phyloP scores from a whole-genome alignment of 2,888 invertebrate species.

The Matsumyia berberina region DNA sequence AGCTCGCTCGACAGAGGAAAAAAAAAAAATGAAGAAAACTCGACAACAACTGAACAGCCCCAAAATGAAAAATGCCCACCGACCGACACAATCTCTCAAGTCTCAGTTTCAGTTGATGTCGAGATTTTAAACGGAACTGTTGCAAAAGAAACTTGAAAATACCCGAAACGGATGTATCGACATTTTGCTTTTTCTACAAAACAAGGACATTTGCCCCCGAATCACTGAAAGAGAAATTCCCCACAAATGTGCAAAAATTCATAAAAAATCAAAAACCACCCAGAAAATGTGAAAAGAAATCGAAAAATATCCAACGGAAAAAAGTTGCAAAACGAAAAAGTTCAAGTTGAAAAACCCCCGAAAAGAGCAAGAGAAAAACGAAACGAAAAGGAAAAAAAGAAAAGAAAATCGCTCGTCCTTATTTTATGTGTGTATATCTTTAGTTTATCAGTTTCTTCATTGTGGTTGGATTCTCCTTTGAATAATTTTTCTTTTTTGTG shows the following conservation, averaged over 20 bases:
- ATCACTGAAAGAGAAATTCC: conserved; percentile 22
- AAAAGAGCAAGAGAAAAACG: no score
- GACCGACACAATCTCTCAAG: conserved; percentile 25
- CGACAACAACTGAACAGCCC: conserved; percentile 29
- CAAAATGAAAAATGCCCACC: conserved; percentile 26
- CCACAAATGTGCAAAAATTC: conserved; percentile 19
- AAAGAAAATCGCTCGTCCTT: conserved; percentile 60
- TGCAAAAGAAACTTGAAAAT: conserved; percentile 69
- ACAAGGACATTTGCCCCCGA: conserved; percentile 61
- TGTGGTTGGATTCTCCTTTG: conserved; percentile 57
- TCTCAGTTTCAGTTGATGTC: conserved; percentile 73
- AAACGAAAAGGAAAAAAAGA: conserved; percentile 31
- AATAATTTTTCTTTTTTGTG: conserved; percentile 3
- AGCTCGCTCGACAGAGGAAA: no score
- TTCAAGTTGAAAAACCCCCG: conserved; percentile 14
- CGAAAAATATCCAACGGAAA: conserved; percentile 17
- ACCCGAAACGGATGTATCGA: conserved; percentile 73
- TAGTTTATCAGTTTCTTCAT: conserved; percentile 65
- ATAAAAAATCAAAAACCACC: conserved; percentile 4
- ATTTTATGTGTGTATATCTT: conserved; percentile 70
- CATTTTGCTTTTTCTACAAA: conserved; percentile 63
- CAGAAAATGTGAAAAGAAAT: conserved; percentile 52
- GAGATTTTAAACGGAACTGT: conserved; percentile 74
- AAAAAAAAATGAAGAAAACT: background rate
- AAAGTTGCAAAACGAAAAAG: conserved; percentile 19